Percentiles rank a stretch among this genome's conserved stretches.
Evolutionary conservation across 2,888 invertebrate genomes (phyloP).

Genomic region (Allygus modestus): DNA sequence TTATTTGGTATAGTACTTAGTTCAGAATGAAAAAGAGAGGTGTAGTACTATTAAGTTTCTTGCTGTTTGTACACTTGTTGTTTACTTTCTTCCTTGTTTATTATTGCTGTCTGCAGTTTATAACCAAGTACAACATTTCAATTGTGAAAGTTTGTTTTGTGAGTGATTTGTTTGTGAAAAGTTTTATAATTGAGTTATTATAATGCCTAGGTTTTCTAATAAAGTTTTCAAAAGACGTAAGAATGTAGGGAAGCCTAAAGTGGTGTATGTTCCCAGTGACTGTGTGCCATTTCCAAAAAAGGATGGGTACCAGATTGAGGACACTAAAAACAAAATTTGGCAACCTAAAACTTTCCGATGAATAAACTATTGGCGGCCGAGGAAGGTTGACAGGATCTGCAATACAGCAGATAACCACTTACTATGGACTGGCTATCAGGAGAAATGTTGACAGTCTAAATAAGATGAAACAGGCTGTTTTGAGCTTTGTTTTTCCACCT

Average conservation of each 20-base stretch:
- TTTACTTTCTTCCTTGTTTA: background rate
- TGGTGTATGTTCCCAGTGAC: slow-evolving; percentile 9
- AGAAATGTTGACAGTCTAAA: slow-evolving; percentile 47
- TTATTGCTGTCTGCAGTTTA: background rate
- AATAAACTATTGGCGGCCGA: slow-evolving; percentile 65
- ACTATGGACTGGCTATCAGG: slow-evolving; percentile 70
- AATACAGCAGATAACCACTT: slow-evolving; percentile 68
- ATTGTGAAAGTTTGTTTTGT: background rate
- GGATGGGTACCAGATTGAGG: slow-evolving; percentile 14
- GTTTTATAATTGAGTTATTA: background rate
- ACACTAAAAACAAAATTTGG: background rate
- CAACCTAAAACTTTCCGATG: slow-evolving; percentile 19
- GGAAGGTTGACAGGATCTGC: slow-evolving; percentile 68
- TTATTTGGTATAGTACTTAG: slow-evolving; percentile 22
- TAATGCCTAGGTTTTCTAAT: slow-evolving; percentile 33
- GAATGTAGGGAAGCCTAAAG: slow-evolving; percentile 35
- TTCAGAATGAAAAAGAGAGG: background rate
- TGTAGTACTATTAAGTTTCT: slow-evolving; percentile 17
- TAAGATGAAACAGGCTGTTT: too few species aligned
- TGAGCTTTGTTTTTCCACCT: background rate
- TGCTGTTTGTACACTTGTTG: slow-evolving; percentile 12
- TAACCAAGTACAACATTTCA: background rate
- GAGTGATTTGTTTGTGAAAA: background rate
- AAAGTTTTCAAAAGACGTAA: slow-evolving; percentile 10
- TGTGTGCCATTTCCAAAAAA: background rate